A percentile compares a stretch with the other conserved stretches of the same genome.
Evolutionary conservation across 2,797 vertebrate species (phyloP).

Genomic region (Aphelocoma californica): DNA sequence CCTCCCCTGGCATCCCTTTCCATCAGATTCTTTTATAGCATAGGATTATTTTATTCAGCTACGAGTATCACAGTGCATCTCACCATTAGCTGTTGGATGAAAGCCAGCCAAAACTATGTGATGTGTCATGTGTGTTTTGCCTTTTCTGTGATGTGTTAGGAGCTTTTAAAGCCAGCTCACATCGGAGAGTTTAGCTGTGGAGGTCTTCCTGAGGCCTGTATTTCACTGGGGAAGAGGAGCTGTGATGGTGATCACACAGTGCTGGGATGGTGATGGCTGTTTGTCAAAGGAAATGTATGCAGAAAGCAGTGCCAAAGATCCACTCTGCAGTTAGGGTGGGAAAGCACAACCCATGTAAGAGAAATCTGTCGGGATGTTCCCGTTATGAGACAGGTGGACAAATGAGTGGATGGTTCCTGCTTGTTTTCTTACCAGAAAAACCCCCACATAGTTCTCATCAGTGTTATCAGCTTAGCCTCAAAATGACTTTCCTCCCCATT

Average conservation of each 20-base stretch:
- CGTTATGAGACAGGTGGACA: constrained; percentile 39
- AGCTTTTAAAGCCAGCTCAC: not conserved
- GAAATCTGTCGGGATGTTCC: not conserved
- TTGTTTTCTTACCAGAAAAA: constrained; percentile 37
- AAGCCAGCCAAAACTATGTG: not conserved
- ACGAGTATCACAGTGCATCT: not conserved
- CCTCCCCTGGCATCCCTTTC: not conserved
- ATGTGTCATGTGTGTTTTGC: not conserved
- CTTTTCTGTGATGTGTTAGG: not conserved
- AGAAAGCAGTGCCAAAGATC: not conserved
- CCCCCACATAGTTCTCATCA: constrained; percentile 71
- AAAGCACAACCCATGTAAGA: not conserved
- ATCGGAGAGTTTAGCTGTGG: not conserved
- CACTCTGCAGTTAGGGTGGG: not conserved
- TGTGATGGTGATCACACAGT: not conserved
- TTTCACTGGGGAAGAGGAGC: not conserved
- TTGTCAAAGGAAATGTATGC: not conserved
- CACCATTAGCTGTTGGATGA: not conserved
- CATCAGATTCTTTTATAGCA: not conserved
- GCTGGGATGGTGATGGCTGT: not conserved
- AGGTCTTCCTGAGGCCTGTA: not conserved
- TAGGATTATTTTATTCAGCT: not conserved
- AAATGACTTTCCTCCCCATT: constrained; percentile 79
- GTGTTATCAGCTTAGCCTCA: constrained; percentile 78
- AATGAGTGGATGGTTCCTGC: constrained; percentile 17